phyloP scores from a whole-genome alignment of 2,113 vertebrate genomes.

The Otis tarda region DNA sequence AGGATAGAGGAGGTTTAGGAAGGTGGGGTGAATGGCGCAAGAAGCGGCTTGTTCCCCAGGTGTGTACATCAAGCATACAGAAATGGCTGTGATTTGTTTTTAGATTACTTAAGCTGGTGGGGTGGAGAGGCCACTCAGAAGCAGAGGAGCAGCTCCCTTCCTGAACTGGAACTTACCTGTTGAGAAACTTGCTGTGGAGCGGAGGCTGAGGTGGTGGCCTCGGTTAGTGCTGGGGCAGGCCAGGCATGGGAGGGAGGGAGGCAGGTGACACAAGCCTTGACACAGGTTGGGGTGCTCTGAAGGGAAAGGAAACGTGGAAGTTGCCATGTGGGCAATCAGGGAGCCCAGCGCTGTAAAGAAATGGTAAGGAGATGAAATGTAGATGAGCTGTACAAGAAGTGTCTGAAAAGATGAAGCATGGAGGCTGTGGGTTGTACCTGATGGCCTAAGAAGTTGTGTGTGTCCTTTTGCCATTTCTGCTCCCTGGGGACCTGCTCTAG shows the following conservation, averaged over 20 bases:
- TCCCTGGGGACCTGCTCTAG: not conserved
- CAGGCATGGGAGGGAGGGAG: not conserved
- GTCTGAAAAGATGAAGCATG: not conserved
- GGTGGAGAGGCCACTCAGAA: not conserved
- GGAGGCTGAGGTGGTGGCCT: not conserved
- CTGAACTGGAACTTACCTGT: not conserved
- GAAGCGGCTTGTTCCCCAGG: fast-evolving
- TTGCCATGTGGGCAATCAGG: fast-evolving
- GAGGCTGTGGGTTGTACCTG: not conserved
- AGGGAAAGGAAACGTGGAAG: not conserved
- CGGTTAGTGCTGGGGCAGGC: fast-evolving
- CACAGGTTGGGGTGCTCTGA: not conserved
- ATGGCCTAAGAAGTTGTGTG: not conserved
- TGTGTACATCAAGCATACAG: not conserved
- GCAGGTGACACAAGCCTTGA: not conserved
- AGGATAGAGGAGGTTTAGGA: not conserved
- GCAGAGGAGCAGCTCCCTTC: not conserved
- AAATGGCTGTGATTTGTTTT: not conserved
- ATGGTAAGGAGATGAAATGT: not conserved
- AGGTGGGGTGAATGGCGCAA: not conserved
- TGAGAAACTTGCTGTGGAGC: not conserved
- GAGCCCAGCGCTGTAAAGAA: not conserved
- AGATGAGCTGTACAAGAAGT: not conserved
- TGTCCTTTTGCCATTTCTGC: not conserved
- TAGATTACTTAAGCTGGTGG: not conserved